phyloP scores from a whole-genome alignment of 1,140 invertebrate species.

The Drosophila arawakana region DNA sequence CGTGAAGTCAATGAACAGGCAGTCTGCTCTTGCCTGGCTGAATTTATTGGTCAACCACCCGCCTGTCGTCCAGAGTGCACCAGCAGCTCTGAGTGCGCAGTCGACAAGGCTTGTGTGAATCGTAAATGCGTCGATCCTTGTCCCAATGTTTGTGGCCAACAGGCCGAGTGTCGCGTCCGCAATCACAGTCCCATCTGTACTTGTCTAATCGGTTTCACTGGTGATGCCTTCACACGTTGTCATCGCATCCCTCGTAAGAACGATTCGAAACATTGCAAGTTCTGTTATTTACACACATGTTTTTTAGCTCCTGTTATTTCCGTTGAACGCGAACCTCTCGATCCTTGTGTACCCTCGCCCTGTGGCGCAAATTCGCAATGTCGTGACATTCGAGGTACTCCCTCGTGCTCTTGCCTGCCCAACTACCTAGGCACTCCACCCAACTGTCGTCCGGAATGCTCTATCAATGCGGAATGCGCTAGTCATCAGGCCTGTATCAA shows the following conservation, averaged over 20 bases:
- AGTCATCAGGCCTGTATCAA: constrained; percentile 92
- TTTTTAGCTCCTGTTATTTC: constrained; percentile 63
- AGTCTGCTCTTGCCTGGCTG: constrained; percentile 90
- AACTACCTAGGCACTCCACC: constrained; percentile 92
- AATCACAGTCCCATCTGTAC: constrained; percentile 91
- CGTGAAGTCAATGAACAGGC: constrained; percentile 87
- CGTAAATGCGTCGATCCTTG: constrained; percentile 93
- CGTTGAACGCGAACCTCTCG: constrained; percentile 67
- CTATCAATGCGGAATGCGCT: constrained; percentile 92
- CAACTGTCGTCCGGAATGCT: constrained; percentile 92
- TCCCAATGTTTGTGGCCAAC: constrained; percentile 90
- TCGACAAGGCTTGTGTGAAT: constrained; percentile 90
- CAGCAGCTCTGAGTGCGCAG: constrained; percentile 90
- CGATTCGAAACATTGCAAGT: not conserved
- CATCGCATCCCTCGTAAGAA: constrained; percentile 84
- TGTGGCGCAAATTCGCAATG: constrained; percentile 93
- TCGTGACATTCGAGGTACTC: constrained; percentile 89
- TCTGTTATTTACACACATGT: not conserved
- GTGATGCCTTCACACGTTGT: constrained; percentile 87
- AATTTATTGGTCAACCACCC: constrained; percentile 90
- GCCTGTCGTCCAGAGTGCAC: constrained; percentile 91
- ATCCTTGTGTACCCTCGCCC: constrained; percentile 92
- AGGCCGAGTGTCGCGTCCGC: constrained; percentile 90
- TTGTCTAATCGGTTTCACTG: constrained; percentile 90
- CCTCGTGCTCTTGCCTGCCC: constrained; percentile 91